A percentile compares a stretch with the other conserved stretches of the same genome.
Conservation (phyloP, 2,888 invertebrate genomes). For the Atrina japonica region DNA sequence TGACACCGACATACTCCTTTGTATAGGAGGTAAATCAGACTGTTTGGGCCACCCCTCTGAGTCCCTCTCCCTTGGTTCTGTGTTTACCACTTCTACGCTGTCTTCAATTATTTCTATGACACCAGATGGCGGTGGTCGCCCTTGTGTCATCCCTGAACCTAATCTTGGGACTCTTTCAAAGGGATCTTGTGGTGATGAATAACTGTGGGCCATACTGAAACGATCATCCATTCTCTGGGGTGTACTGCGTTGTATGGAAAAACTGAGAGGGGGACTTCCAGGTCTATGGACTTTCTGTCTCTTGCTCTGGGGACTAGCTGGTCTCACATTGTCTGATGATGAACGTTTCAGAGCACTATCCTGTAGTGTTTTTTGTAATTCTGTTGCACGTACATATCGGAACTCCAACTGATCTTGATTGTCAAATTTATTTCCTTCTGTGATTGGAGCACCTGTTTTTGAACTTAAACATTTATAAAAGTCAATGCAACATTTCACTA, state of each 20-base stretch:
- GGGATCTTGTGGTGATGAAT: conserved; percentile 28
- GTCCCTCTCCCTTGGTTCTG: conserved; percentile 35
- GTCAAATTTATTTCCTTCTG: conserved; percentile 36
- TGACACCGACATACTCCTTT: conserved; percentile 41
- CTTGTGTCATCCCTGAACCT: conserved; percentile 12
- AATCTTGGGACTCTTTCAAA: conserved; percentile 34
- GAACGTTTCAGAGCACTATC: conserved; percentile 38
- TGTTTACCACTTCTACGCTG: conserved; percentile 46
- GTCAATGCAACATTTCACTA: conserved; percentile 43
- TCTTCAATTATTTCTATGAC: conserved; percentile 47
- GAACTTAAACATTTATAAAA: conserved; percentile 43
- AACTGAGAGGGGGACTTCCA: conserved; percentile 20
- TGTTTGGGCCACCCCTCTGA: conserved; percentile 26
- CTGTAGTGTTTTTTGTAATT: conserved; percentile 39
- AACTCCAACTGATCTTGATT: conserved; percentile 49
- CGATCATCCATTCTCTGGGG: conserved; percentile 35
- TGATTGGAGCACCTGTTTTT: conserved; percentile 34
- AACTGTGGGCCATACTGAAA: conserved; percentile 37
- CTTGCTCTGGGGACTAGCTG: conserved; percentile 40
- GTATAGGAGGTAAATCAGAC: conserved; percentile 26
- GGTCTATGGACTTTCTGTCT: conserved; percentile 33
- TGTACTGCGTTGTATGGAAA: conserved; percentile 10
- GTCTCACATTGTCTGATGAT: conserved; percentile 24
- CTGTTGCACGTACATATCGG: conserved; percentile 47
- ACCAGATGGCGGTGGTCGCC: conserved; percentile 17